Evolutionary conservation across 2,113 vertebrate genomes (phyloP).

Genomic region (Camelus dromedarius): DNA sequence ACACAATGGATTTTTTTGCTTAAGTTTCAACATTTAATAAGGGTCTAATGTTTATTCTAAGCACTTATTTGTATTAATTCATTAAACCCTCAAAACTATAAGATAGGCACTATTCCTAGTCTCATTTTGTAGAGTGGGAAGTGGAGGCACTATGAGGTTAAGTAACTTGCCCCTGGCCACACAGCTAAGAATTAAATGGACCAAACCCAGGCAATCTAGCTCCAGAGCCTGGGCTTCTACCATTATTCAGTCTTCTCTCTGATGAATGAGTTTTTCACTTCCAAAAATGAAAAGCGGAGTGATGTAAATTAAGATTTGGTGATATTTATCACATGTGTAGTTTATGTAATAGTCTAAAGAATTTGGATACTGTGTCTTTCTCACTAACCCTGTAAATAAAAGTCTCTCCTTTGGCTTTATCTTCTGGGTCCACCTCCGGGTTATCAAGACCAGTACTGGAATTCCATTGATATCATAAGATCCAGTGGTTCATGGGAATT

Average conservation of each 20-base stretch:
- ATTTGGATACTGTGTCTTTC: not conserved
- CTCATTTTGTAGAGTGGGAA: not conserved
- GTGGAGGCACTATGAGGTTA: not conserved
- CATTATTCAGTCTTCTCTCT: not conserved
- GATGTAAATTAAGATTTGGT: not conserved
- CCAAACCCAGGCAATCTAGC: not conserved
- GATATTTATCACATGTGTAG: not conserved
- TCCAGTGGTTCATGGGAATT: not conserved
- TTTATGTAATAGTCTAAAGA: not conserved
- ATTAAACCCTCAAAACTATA: not conserved
- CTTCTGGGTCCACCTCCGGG: constrained; percentile 2
- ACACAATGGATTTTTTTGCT: not conserved
- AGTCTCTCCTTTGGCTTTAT: not conserved
- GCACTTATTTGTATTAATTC: not conserved
- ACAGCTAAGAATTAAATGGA: not conserved
- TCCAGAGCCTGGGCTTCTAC: not conserved
- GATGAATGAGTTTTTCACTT: not conserved
- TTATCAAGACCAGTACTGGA: not conserved
- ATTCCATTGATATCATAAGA: not conserved
- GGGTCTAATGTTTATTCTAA: not conserved
- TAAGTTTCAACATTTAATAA: constrained; percentile 39
- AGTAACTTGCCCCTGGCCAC: not conserved
- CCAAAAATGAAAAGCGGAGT: not conserved
- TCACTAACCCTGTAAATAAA: not conserved
- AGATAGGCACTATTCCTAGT: not conserved